These are phyloP conservation scores for Cephus sareptanus DNA, from an alignment of 2,888 invertebrate species.

Conservation along the genomic window DNA sequence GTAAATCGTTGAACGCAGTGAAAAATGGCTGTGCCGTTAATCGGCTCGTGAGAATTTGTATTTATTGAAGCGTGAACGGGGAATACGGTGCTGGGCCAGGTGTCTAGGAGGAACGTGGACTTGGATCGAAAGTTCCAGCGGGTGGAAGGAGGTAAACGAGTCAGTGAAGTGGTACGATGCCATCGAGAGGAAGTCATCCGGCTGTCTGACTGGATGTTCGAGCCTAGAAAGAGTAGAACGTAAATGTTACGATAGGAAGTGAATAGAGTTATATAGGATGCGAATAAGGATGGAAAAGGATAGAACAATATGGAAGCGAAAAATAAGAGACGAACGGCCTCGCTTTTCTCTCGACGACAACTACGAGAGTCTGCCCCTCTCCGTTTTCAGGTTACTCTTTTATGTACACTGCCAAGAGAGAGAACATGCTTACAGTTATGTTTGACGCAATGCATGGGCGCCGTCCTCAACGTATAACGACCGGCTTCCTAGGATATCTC, in stretches of 20 bases:
- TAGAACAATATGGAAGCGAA: not conserved
- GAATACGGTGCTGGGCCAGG: not conserved
- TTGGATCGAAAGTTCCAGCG: not conserved
- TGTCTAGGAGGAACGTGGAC: not conserved
- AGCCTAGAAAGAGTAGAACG: not conserved
- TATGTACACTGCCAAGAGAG: not conserved
- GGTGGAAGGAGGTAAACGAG: not conserved
- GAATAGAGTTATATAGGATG: not conserved
- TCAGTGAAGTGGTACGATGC: not conserved
- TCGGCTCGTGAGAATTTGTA: not conserved
- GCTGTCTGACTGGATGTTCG: not conserved
- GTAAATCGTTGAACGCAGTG: not conserved
- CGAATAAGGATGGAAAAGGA: not conserved
- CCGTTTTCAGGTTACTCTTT: constrained; percentile 3
- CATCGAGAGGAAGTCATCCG: not conserved
- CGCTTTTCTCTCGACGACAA: constrained; percentile 5
- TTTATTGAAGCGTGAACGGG: not conserved
- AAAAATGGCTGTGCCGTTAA: not conserved
- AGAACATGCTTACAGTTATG: constrained; percentile 30
- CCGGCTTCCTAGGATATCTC: constrained; percentile 26
- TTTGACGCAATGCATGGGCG: constrained; percentile 32
- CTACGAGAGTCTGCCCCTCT: not conserved
- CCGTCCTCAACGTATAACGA: constrained; percentile 5
- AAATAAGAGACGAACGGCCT: not conserved
- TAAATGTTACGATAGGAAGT: not conserved